These are phyloP conservation scores for Zaprionus ghesquierei DNA, from an alignment of 1,140 invertebrate genomes.

Conservation along the genomic window DNA sequence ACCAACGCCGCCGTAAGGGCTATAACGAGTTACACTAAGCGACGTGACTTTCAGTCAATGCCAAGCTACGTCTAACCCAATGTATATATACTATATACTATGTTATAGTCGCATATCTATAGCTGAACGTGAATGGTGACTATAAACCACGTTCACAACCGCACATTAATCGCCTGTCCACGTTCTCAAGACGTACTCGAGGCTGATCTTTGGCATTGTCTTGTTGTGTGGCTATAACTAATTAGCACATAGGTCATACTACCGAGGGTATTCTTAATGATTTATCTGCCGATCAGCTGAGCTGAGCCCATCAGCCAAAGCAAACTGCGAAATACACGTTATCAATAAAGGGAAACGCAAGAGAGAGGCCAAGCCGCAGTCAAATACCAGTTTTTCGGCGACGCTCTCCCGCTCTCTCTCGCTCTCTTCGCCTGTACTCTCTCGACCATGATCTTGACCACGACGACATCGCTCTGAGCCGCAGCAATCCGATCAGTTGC, in stretches of 20 bases:
- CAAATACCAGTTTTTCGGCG: slow-evolving; percentile 28
- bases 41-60: slow-evolving; percentile 55
- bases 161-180: slow-evolving; percentile 42
- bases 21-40: slow-evolving; percentile 32
- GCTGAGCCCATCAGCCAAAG: neutral
- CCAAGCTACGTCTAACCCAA: slow-evolving; percentile 22
- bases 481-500: neutral
- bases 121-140: neutral
- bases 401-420: neutral
- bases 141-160: slow-evolving; percentile 21
- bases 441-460: slow-evolving; percentile 81
- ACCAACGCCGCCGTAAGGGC: slow-evolving; percentile 20
- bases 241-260: slow-evolving; percentile 22
- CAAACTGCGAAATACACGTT: neutral
- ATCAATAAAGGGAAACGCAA: slow-evolving; percentile 10
- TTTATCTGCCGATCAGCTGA: neutral
- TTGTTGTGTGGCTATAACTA: slow-evolving; percentile 24
- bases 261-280: slow-evolving; percentile 30
- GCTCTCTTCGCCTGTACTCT: slow-evolving; percentile 1
- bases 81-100: neutral
- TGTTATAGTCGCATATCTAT: neutral
- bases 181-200: slow-evolving; percentile 44
- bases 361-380: neutral
- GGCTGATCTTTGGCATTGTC: slow-evolving; percentile 16
- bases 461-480: slow-evolving; percentile 1